Percentiles rank a stretch among this genome's conserved stretches.
Evolutionary conservation across 2,797 vertebrate genomes (phyloP).

Genomic region (Hirundo rustica): DNA sequence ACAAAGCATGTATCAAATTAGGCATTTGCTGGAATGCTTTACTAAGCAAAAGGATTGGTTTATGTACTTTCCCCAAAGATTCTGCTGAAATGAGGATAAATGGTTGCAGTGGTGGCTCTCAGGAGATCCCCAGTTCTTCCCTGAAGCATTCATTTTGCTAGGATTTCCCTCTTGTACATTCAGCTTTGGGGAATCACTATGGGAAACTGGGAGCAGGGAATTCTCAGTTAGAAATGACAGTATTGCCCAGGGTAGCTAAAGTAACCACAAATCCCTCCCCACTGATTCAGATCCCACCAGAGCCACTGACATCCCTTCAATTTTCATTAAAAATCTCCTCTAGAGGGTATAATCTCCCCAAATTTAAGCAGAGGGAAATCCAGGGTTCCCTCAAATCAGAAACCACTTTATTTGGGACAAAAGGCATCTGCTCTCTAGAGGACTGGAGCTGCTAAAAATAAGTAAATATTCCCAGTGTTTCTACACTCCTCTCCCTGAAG

Average conservation of each 20-base stretch:
- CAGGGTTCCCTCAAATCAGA: background rate
- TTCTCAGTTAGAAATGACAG: background rate
- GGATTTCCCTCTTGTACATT: conserved; percentile 19
- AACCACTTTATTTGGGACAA: background rate
- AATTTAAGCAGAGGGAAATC: background rate
- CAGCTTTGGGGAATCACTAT: background rate
- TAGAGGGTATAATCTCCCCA: background rate
- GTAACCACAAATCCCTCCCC: background rate
- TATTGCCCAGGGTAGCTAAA: background rate
- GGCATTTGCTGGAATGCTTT: conserved; percentile 28
- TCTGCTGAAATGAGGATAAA: conserved; percentile 3
- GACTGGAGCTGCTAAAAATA: conserved; percentile 31
- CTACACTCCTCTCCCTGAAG: conserved; percentile 27
- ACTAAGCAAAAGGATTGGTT: conserved; percentile 30
- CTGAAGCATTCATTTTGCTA: background rate
- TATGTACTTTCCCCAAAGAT: background rate
- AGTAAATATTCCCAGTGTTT: conserved; percentile 19
- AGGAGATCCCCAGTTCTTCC: background rate
- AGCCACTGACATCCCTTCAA: background rate
- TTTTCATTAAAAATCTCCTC: background rate
- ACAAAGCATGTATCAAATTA: conserved; percentile 1
- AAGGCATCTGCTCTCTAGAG: background rate
- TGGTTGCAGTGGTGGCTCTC: background rate
- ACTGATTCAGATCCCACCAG: background rate
- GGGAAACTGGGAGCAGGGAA: background rate